Conservation (phyloP, 2,888 invertebrate genomes). For the Xestia rhomboidea region DNA sequence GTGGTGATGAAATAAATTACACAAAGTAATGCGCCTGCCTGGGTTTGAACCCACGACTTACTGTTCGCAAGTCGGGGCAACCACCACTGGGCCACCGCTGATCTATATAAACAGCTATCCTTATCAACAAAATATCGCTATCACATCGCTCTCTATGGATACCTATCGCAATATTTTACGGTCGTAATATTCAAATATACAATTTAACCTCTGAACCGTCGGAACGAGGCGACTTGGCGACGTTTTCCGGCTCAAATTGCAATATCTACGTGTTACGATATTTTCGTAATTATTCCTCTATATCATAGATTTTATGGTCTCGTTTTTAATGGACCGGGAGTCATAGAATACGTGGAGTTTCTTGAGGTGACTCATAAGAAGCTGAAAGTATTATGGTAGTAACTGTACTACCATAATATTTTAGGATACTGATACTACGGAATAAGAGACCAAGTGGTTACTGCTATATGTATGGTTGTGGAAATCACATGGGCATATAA, state of each 20-base stretch:
- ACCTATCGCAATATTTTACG: conserved; percentile 37
- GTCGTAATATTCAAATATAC: conserved; percentile 61
- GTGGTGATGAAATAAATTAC: too few species aligned
- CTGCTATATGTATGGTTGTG: too few species aligned
- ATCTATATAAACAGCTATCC: too few species aligned
- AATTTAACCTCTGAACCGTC: conserved; percentile 63
- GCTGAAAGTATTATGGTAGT: background rate
- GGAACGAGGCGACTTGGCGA: conserved; percentile 43
- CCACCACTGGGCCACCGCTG: too few species aligned
- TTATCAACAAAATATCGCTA: too few species aligned
- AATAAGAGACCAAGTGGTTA: background rate
- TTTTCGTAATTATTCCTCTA: conserved; percentile 49
- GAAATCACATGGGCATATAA: too few species aligned
- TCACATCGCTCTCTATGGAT: conserved; percentile 17
- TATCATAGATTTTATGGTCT: conserved; percentile 45
- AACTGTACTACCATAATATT: too few species aligned
- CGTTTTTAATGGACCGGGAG: conserved; percentile 5
- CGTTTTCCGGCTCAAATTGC: conserved; percentile 60
- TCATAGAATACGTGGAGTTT: background rate
- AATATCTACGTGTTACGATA: conserved; percentile 49
- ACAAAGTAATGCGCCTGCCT: too few species aligned
- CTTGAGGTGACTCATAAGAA: background rate
- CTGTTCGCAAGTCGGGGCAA: too few species aligned
- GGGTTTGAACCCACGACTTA: too few species aligned
- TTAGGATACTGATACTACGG: too few species aligned